Percentiles rank a stretch among this genome's conserved stretches.
Evolutionary conservation across 2,113 vertebrate species (phyloP).

Genomic region (Pelecanoides urinatrix): DNA sequence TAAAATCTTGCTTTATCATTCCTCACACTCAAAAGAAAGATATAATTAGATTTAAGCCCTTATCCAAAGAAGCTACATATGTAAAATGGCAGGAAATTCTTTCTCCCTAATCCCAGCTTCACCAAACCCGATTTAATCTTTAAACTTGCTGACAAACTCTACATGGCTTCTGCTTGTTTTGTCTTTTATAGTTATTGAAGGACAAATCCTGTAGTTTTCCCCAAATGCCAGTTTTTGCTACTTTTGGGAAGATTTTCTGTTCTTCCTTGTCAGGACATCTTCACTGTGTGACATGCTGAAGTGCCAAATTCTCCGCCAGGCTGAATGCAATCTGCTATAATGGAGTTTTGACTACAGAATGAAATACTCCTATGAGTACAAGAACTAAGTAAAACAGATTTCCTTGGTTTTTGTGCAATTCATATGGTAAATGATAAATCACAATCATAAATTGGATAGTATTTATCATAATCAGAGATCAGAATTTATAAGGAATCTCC

Average conservation of each 20-base stretch:
- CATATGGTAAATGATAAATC: not conserved
- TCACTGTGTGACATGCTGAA: not conserved
- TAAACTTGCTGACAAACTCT: not conserved
- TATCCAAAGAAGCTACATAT: not conserved
- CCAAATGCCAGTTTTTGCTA: not conserved
- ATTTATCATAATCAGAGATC: not conserved
- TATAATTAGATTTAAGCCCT: not conserved
- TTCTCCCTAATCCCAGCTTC: not conserved
- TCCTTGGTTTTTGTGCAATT: not conserved
- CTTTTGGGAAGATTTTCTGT: not conserved
- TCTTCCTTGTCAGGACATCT: not conserved
- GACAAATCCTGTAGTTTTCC: not conserved
- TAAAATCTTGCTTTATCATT: not conserved
- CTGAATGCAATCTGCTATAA: not conserved
- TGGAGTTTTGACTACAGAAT: not conserved
- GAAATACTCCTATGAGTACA: not conserved
- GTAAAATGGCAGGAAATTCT: not conserved
- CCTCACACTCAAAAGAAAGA: not conserved
- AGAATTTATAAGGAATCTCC: not conserved
- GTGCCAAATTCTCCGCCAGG: not conserved
- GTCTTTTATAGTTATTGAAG: not conserved
- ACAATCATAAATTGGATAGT: not conserved
- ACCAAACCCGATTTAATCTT: rapidly evolving
- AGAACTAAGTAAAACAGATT: not conserved
- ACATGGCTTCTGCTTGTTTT: not conserved